A percentile compares a stretch with the other conserved stretches of the same genome.
Conservation (phyloP, 2,888 invertebrate species). For the Leistus spinibarbis region DNA sequence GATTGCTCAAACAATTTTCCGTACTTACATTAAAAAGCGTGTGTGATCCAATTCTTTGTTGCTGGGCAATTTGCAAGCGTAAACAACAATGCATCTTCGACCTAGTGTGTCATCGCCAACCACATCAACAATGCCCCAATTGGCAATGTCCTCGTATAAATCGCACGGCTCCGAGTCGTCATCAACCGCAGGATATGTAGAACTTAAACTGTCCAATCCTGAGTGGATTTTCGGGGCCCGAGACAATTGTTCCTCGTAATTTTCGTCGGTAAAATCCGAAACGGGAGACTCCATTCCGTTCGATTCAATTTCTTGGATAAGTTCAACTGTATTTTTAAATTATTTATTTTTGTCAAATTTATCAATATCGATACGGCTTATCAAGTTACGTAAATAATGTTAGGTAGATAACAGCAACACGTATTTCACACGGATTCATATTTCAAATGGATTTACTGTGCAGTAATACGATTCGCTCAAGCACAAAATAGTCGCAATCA, state of each 20-base stretch:
- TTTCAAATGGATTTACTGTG: too few relatives aligned
- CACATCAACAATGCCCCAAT: slow-evolving; percentile 81
- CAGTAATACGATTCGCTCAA: too few relatives aligned
- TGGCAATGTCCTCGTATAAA: slow-evolving; percentile 66
- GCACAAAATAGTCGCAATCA: too few relatives aligned
- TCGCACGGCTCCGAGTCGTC: slow-evolving; percentile 61
- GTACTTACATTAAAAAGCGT: slow-evolving; percentile 69
- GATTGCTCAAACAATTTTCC: not conserved
- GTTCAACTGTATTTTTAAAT: slow-evolving; percentile 47
- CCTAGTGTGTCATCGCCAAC: slow-evolving; percentile 84
- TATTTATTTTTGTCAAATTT: not conserved
- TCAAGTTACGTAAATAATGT: not conserved
- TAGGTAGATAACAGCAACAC: too few relatives aligned
- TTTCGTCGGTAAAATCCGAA: slow-evolving; percentile 88
- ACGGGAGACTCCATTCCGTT: slow-evolving; percentile 69
- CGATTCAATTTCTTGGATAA: slow-evolving; percentile 54
- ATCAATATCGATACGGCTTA: not conserved
- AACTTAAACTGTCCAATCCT: slow-evolving; percentile 54
- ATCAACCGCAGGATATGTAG: slow-evolving; percentile 61
- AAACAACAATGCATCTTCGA: slow-evolving; percentile 94
- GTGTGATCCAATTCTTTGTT: slow-evolving; percentile 61
- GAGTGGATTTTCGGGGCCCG: slow-evolving; percentile 63
- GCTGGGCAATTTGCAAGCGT: slow-evolving; percentile 80
- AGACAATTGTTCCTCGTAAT: slow-evolving; percentile 87
- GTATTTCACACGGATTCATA: too few relatives aligned